Base-by-base conservation (phyloP, 2,888 invertebrate species). In the Fragum fragum region DNA sequence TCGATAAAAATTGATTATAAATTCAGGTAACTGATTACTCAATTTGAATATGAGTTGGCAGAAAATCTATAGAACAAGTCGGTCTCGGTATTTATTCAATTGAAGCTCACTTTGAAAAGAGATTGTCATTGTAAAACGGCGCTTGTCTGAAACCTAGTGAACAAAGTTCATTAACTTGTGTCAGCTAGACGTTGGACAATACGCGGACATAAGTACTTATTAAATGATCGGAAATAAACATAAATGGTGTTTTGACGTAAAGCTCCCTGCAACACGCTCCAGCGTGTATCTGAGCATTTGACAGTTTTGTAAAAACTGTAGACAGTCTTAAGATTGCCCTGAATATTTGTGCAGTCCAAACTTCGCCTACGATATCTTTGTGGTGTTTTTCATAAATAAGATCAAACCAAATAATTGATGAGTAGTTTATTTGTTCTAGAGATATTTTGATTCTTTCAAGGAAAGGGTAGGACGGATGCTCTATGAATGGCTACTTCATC, bases 141-240 rank as follows among this genome's bases (percentile, higher is more conserved):
- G 21, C n/a, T n/a, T 21, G 52, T 52, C 52, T n/a, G 21, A n/a
- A 52, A 52, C 2, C 18, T n/a, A n/a, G 52, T 7, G 21, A 7
- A 21, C 52, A 52, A 16, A n/a, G 52, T 52, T 52, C 21, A 52
- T 52, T 18, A 52, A n/a, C 52, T 18, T 21, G n/a, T n/a, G 14
- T 18, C 9, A 36, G 32, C 32, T 36, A 32, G 32, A 36, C 32
- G 32, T 63, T 11, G 21, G 21, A 66, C 42, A 66, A 39, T 66
- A 0, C 66, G 23, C 32, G 32, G 32, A 36, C 32, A 36, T 42
- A 66, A 66, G 66, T 66, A 66, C 66, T 66, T 36, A 16, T 42
- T 66, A 66, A 66, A 66, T 23, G 23, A 42, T 66, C 66, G 66
- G 66, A 66, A 66, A 42, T 32, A n/a, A 61, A 32, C 61, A 32